Base-by-base conservation (phyloP, 2,113 vertebrate species). In the Eidolon helvum region DNA sequence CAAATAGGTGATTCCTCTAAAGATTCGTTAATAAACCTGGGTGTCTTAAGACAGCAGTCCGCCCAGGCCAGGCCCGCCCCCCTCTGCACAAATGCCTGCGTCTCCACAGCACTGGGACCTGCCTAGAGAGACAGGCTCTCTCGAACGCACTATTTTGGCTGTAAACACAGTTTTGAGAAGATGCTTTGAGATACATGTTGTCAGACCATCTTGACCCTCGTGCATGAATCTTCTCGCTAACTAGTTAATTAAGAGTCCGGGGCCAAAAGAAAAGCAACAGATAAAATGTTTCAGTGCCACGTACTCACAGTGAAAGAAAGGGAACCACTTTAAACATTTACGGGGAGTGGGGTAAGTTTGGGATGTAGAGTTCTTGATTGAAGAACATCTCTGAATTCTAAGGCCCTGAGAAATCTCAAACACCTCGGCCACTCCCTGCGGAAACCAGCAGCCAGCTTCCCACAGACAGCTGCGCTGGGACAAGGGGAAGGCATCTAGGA, bases 401-500 rank as follows among this genome's bases (percentile, higher is more conserved):
- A 87, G 43, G 38, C 61, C 80, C 89, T 84, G n/a, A 77, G 68
- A 85, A 80, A 94, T 82, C 21, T 55, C 40, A 83, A 43, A 45
- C 11, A 68, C 24, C 65, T 45, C 50, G 30, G 74, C 48, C 78
- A 72, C 83, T 77, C 87, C 45, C 7, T 2, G 74, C 14, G 48
- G 38, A 96, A 74, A 43, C 50, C 43, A 33, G 63, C 50, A 59
- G 30, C 12, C 11, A 40, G 8, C 43, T 72, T 57, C 84, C 40
- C 15, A 53, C 71, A 92, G 89, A 95, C 63, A 95, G 93, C 91
- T 87, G 95, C 55, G n/a, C 5, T 38, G 45, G 61, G 35, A 71
- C n/a, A 4, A 30, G 66, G 19, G 43, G 33, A 74, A 66, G 83
- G 57, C 53, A 65, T 18, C 28, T 35, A 83, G 69, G 53, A 57